A percentile compares a stretch with the other conserved stretches of the same genome.
Evolutionary conservation across 2,888 invertebrate species (phyloP).

Genomic region (Sinohyriopsis cumingii): DNA sequence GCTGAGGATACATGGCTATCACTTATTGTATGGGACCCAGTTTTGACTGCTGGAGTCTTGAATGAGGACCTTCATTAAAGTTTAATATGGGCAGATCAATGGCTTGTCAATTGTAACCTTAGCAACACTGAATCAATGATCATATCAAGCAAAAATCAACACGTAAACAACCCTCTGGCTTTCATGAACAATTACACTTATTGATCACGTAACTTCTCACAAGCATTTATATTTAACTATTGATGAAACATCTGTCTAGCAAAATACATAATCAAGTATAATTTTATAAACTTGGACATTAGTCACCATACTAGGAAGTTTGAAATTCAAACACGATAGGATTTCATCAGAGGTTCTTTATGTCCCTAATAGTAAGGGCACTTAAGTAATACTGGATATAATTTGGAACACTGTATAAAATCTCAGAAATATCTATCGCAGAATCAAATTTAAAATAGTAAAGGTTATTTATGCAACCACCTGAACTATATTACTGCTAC

Average conservation of each 20-base stretch:
- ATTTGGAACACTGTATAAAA: no score
- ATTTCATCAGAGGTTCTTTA: no score
- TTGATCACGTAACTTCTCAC: neutral
- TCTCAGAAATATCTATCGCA: no score
- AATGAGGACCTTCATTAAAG: neutral
- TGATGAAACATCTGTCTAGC: neutral
- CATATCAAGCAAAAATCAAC: neutral
- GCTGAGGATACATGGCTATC: conserved; percentile 5
- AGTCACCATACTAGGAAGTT: no score
- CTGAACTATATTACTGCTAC: no score
- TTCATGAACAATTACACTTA: neutral
- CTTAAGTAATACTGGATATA: no score
- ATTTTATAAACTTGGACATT: no score
- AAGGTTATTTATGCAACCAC: no score
- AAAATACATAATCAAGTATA: no score
- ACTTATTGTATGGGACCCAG: neutral
- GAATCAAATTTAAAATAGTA: no score
- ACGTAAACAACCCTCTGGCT: neutral
- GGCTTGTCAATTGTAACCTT: conserved; percentile 1
- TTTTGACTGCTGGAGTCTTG: neutral
- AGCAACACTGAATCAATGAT: conserved; percentile 2
- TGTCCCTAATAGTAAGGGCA: no score
- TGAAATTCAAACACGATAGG: no score
- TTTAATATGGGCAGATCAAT: conserved; percentile 1
- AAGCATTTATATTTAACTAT: conserved; percentile 4